Conservation (phyloP, 2,797 vertebrate genomes). For the Anomalospiza imberbis region DNA sequence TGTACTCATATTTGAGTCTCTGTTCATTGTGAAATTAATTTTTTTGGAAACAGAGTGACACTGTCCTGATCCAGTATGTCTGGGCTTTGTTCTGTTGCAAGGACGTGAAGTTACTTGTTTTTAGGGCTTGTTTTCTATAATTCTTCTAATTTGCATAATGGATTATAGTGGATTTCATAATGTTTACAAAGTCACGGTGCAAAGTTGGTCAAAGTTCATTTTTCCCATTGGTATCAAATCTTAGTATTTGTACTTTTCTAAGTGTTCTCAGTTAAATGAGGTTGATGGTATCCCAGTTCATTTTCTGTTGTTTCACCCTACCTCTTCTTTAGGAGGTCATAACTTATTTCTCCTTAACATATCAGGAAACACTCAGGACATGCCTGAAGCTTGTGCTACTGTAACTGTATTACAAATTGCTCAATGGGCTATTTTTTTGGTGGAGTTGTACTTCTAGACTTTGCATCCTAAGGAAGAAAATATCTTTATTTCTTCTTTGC, state of each 20-base stretch:
- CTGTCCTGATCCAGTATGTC: not conserved
- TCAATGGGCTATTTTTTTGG: not conserved
- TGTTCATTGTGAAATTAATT: not conserved
- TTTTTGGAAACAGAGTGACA: not conserved
- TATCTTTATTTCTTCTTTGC: not conserved
- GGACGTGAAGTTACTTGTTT: not conserved
- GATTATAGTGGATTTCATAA: not conserved
- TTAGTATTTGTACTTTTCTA: not conserved
- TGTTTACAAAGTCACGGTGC: not conserved
- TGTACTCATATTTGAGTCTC: not conserved
- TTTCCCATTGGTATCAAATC: not conserved
- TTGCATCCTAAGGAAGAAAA: not conserved
- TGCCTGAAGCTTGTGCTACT: not conserved
- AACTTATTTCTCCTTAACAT: not conserved
- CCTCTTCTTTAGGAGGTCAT: not conserved
- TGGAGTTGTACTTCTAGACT: not conserved
- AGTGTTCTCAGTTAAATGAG: not conserved
- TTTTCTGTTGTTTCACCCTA: not conserved
- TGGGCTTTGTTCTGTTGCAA: not conserved
- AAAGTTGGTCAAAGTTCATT: not conserved
- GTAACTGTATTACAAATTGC: not conserved
- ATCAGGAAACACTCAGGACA: not conserved
- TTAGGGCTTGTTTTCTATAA: not conserved
- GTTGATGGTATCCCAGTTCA: not conserved
- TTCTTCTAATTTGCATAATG: not conserved